Evolutionary conservation across 2,888 invertebrate species (phyloP), one percentile per base, ranked within the genome.

Genomic region (Pandemis corylana): DNA sequence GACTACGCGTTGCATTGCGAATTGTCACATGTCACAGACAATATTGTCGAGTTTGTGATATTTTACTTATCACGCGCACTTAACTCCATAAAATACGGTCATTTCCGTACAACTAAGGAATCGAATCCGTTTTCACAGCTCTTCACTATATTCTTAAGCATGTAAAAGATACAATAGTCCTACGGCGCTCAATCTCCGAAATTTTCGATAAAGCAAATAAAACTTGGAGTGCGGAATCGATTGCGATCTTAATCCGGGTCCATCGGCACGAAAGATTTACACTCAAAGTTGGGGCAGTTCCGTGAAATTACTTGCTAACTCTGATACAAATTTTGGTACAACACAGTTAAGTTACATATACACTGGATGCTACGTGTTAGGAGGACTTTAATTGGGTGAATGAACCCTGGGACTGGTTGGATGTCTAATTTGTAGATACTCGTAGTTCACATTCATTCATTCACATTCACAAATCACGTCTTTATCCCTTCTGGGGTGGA

Each of bases 281-380:
- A 77, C 76, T 44, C 63, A 56, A 80, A 82, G 78, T 82, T 80
- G 76, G 42, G 77, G 75, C 76, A 78, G 77, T 79, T 79, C 76
- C 71, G 75, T 75, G 68, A 80, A 79, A 78, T 79, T 51, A 73
- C 77, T 69, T 36, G 72, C 66, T 77, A 78, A 78, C 76, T 78
- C 65, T 56, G 72, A 77, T 78, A 80, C 79, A 80, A 80, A 79
- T 78, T 78, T 68, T 7, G 49, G 59, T 49, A 20, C 13, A 49
- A 62, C 62, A 49, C 13, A 20, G 59, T 15, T 42, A 66, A 9
- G 76, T 67, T 61, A 71, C 73, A 66, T 51, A 10, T 56, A 66
- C 36, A 36, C 59, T 61, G 61, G 36, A 13, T 20, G 28, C 56
- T 69, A 46, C 42, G 41, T 56, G 13, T 49, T 28, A 28, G 4